Evolutionary conservation across 1,140 invertebrate species (phyloP).

Genomic region (Lerema accius): DNA sequence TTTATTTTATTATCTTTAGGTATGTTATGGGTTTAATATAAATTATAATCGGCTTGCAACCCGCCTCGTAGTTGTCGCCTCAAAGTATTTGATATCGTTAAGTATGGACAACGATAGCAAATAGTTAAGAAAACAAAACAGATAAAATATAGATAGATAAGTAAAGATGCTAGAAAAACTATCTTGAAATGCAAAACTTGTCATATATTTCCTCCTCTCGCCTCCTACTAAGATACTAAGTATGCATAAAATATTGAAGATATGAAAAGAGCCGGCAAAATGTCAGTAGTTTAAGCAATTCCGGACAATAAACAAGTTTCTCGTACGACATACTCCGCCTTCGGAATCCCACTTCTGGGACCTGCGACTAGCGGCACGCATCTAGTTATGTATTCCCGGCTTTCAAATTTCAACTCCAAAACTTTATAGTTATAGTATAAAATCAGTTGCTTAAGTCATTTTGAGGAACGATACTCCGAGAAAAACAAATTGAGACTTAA

Average conservation of each 20-base stretch:
- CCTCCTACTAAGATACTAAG: conserved; percentile 15
- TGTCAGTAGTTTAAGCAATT: conserved; percentile 47
- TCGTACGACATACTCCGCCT: conserved; percentile 48
- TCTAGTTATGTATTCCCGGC: not conserved
- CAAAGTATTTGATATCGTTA: too few species aligned
- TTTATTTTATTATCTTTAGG: not conserved
- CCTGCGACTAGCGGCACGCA: conserved; percentile 32
- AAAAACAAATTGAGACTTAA: conserved; percentile 37
- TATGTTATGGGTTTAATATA: too few species aligned
- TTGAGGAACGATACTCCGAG: conserved; percentile 10
- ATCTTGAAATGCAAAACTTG: conserved; percentile 1
- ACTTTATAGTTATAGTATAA: conserved; percentile 37
- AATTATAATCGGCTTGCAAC: too few species aligned
- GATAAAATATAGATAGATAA: not conserved
- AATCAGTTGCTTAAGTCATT: conserved; percentile 41
- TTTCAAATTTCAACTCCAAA: conserved; percentile 30
- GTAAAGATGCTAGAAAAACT: conserved; percentile 5
- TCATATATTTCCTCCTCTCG: not conserved
- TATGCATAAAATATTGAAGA: conserved; percentile 31
- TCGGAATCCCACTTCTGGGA: conserved; percentile 50
- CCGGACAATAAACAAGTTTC: conserved; percentile 58
- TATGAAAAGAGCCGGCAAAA: conserved; percentile 25
- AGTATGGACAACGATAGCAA: too few species aligned
- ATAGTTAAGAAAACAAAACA: not conserved
- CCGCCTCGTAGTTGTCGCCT: too few species aligned